Evolutionary conservation across 2,797 vertebrate species (phyloP).

Genomic region (Chrosomus eos): DNA sequence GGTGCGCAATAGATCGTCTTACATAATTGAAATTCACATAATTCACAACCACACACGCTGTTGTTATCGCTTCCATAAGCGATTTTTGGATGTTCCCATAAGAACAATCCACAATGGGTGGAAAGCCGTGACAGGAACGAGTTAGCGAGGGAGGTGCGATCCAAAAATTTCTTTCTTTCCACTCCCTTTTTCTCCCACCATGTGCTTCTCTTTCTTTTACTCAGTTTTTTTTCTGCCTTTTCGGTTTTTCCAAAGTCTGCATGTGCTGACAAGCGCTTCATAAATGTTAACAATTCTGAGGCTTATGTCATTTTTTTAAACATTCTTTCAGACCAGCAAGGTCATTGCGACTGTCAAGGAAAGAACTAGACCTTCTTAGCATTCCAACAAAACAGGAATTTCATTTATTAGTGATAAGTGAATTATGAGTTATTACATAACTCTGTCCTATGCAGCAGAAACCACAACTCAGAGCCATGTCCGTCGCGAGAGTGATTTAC

Average conservation of each 20-base stretch:
- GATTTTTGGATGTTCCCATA: constrained; percentile 36
- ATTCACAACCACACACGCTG: not conserved
- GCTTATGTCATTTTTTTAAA: not conserved
- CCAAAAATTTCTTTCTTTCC: not conserved
- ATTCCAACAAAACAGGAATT: constrained; percentile 14
- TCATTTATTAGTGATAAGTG: not conserved
- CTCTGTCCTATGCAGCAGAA: not conserved
- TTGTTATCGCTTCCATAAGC: constrained; percentile 4
- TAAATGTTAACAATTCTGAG: not conserved
- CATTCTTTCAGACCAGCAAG: constrained; percentile 13
- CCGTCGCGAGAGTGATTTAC: not conserved
- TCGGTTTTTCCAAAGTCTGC: constrained; percentile 4
- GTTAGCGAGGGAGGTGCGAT: constrained; percentile 3
- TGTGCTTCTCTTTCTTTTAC: not conserved
- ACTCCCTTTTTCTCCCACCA: not conserved
- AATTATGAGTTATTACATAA: constrained; percentile 8
- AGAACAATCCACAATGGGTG: not conserved
- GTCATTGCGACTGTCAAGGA: not conserved
- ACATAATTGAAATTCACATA: constrained; percentile 11
- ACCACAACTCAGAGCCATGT: constrained; percentile 2
- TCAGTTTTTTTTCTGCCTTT: not conserved
- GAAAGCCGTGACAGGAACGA: constrained; percentile 14
- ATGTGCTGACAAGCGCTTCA: not conserved
- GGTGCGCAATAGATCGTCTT: constrained; percentile 23
- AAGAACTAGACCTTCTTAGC: constrained; percentile 1